Evolutionary conservation across 2,797 vertebrate species (phyloP), one percentile per base, ranked within the genome.

Genomic region (Sitta carolinensis): DNA sequence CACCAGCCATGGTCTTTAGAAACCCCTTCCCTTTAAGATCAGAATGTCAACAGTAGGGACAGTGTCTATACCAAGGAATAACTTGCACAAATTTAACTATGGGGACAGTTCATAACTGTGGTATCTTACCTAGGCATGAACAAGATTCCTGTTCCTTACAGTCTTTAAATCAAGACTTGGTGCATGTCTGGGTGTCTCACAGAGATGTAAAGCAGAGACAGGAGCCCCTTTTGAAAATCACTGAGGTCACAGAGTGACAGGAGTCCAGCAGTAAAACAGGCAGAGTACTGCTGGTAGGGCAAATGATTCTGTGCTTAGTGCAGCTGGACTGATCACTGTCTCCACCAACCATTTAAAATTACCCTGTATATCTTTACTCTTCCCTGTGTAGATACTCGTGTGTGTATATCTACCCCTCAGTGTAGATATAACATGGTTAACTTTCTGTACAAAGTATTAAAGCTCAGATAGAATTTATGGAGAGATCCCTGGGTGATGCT

Each of bases 191-290:
- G 7, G 52, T 74, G 70, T 91, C 6, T 5, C 2, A 2, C 63
- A 40, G 82, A 30, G 42, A 92, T 61, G 84, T 10, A 93, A 93
- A 93, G 80, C 93, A 94, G 93, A 95, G 90, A 52, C 87, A 48
- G 5, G 6, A 92, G 66, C 74, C 21, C 54, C 26, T 12, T 64
- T 59, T n/a, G 55, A 51, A 58, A 74, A 27, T n/a, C 40, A 67
- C 57, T 29, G 40, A 45, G 59, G 84, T 91, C 87, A 27, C 55
- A 23, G 1, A 43, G 30, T 25, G 66, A 19, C 34, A 12, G 4
- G 7, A 91, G 47, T 18, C 61, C 54, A 51, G 82, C 25, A 61
- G 74, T 4, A 84, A 84, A 29, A 75, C 17, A 48, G 23, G 47
- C 47, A 78, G 19, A 78, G 26, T 7, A 32, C 34, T 59, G 40